These are phyloP conservation scores for Ptyas mucosa DNA, from an alignment of 2,113 vertebrate species.

Conservation along the genomic window DNA sequence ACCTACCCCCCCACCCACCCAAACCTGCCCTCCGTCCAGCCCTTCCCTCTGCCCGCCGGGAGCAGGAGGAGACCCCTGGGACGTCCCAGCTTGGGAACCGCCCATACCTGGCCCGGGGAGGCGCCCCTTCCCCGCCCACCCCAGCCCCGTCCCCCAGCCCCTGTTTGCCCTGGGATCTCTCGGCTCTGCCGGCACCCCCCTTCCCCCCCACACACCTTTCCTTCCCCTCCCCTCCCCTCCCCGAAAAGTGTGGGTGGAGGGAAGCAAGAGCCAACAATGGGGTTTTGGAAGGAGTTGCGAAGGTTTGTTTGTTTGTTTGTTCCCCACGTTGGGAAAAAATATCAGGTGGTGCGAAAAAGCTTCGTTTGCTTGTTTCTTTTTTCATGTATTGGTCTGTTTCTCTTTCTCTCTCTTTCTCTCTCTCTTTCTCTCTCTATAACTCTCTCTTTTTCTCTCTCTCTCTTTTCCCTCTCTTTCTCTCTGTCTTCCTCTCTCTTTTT, in stretches of 20 bases:
- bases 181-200: too few relatives aligned
- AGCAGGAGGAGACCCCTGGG: background rate
- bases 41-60: too few relatives aligned
- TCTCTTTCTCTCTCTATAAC: accelerated
- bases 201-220: accelerated
- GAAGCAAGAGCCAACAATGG: background rate
- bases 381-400: background rate
- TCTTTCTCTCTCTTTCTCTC: too few relatives aligned
- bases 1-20: too few relatives aligned
- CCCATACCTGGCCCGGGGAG: background rate
- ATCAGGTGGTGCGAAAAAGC: background rate
- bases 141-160: too few relatives aligned
- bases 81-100: background rate
- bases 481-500: too few relatives aligned
- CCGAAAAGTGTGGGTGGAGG: background rate
- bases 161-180: background rate
- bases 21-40: too few relatives aligned
- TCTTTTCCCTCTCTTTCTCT: too few relatives aligned
- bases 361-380: background rate
- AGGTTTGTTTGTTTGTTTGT: background rate
- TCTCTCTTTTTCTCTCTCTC: accelerated
- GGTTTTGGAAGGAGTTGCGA: background rate
- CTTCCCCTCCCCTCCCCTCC: background rate
- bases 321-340: too few relatives aligned
- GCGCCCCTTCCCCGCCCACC: too few relatives aligned